phyloP scores from a whole-genome alignment of 2,888 invertebrate genomes.

The Bugulina stolonifera region DNA sequence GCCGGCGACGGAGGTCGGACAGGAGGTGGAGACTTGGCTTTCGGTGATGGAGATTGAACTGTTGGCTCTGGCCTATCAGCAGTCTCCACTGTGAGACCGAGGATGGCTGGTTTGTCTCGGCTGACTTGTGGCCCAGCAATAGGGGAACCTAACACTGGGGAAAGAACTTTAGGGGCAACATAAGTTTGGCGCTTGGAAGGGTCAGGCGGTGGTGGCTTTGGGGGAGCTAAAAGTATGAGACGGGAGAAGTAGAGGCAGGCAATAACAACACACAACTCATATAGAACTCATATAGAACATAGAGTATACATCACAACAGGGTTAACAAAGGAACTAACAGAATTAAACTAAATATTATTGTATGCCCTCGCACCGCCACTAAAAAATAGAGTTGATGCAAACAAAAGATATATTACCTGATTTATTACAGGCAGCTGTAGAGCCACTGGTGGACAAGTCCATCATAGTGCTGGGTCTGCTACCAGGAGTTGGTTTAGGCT shows the following conservation, averaged over 20 bases:
- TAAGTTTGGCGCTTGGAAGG: slow-evolving; percentile 2
- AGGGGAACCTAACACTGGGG: background rate
- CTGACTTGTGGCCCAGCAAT: background rate
- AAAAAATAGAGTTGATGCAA: no score
- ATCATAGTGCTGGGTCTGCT: slow-evolving; percentile 1
- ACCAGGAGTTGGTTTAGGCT: background rate
- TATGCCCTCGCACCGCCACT: no score
- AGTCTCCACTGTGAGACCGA: no score
- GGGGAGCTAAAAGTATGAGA: background rate
- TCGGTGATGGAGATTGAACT: background rate
- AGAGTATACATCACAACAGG: no score
- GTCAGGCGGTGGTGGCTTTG: slow-evolving; percentile 2
- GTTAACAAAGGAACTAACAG: no score
- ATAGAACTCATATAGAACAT: no score
- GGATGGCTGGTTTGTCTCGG: background rate
- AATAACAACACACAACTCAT: no score
- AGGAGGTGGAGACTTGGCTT: background rate
- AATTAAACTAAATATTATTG: no score
- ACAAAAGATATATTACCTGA: no score
- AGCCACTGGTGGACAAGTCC: background rate
- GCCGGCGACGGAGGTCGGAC: background rate
- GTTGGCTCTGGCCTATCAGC: no score
- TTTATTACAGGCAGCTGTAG: no score
- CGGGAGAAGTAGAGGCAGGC: background rate
- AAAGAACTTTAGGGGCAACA: background rate